Evolutionary conservation across 1,140 invertebrate genomes (phyloP).

Genomic region (Ridgeia piscesae): DNA sequence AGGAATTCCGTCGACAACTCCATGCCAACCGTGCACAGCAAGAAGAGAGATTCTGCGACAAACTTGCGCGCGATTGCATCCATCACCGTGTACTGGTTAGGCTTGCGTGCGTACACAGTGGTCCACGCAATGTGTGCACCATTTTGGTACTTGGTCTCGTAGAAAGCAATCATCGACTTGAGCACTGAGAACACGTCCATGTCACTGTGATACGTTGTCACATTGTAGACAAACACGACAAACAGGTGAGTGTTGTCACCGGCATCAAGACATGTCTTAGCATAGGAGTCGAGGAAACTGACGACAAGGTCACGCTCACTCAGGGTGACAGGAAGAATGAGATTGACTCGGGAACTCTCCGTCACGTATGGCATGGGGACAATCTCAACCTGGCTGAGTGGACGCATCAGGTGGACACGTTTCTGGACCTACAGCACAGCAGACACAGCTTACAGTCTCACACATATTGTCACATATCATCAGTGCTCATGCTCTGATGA

Average conservation of each 20-base stretch:
- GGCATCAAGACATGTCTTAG: conserved; percentile 71
- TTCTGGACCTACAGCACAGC: conserved; percentile 16
- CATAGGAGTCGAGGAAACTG: conserved; percentile 72
- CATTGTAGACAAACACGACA: conserved; percentile 60
- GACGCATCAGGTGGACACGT: conserved; percentile 62
- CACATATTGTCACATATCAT: too few relatives aligned
- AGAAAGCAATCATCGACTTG: conserved; percentile 55
- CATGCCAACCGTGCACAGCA: conserved; percentile 55
- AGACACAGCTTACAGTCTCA: too few relatives aligned
- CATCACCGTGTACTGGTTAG: conserved; percentile 67
- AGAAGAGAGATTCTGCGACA: conserved; percentile 41
- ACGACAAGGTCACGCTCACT: conserved; percentile 61
- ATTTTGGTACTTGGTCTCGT: conserved; percentile 71
- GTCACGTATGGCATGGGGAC: conserved; percentile 87
- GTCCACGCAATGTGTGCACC: conserved; percentile 68
- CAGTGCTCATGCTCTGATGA: too few relatives aligned
- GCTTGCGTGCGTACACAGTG: conserved; percentile 62
- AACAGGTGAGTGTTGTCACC: conserved; percentile 77
- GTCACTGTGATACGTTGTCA: conserved; percentile 33
- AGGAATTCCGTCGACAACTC: conserved; percentile 78
- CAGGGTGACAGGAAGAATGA: conserved; percentile 70
- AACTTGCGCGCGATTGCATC: conserved; percentile 75
- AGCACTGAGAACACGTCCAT: conserved; percentile 64
- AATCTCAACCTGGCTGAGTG: conserved; percentile 80
- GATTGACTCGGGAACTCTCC: conserved; percentile 77